Evolutionary conservation across 2,888 invertebrate species (phyloP), one percentile per base, ranked within the genome.

Genomic region (Epiblema foenella): DNA sequence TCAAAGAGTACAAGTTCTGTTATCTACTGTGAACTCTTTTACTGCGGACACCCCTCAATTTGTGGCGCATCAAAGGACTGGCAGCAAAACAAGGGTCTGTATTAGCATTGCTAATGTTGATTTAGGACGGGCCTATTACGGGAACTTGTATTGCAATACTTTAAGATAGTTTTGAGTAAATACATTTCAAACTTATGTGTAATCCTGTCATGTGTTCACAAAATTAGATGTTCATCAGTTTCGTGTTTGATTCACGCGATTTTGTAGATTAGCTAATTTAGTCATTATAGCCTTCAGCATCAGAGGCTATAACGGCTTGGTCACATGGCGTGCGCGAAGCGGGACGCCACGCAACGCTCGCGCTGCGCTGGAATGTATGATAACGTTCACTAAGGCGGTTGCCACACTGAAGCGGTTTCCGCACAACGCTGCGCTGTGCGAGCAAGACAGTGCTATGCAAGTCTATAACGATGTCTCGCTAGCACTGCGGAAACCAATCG

Each of bases 51-150:
- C 17, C 54, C 39, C 49, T 58, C 62, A 69, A 69, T 69, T 69
- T 66, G 75, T 67, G 62, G 73, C 58, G 65, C 66, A 71, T 73
- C 76, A 75, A 75, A 75, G 73, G 73, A 29, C 68, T 39, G 20
- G 64, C 67, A 51, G 51, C 49, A n/a, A n/a, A 46, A 71, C 71
- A 79, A 77, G 71, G 75, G 68, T 69, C 33, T 42, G 72, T 74
- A 73, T 76, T 73, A 73, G 73, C 75, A 76, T 75, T 75, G 79
- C 73, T 78, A 82, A 83, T 83, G 80, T 83, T 83, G 77, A 79
- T 78, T 77, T 68, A 62, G 75, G 75, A 73, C 54, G 64, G 59
- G 52, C 67, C 68, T 71, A 69, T 54, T 46, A 72, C 51, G 29
- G 18, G 65, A 59, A 67, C 49, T 71, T 29, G 51, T 67, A 71